Base-by-base conservation (phyloP, 2,113 vertebrate species). In the Pyrgilauda ruficollis region DNA sequence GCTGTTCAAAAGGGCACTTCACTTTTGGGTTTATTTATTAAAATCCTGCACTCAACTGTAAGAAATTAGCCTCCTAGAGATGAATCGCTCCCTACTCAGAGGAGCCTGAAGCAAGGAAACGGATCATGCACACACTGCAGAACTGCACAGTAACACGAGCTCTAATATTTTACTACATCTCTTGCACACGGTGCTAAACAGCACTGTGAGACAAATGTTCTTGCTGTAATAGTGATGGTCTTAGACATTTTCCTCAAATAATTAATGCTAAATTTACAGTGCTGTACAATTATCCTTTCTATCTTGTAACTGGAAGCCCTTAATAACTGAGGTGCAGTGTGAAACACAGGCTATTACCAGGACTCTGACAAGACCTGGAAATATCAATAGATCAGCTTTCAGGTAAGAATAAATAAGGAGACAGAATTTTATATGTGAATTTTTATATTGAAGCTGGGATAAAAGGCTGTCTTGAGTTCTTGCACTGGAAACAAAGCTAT, bases 11-110 rank as follows among this genome's bases (percentile, higher is more conserved):
- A 97, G 89, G 97, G 96, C 95, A 98, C 98, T 98, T 98, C 98
- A 98, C 96, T 98, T 98, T 98, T 97, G 95, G 97, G 97, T 98
- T 98, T 98, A 97, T 98, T 98, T 98, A 98, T 98, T 98, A 98
- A 98, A 98, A 98, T 97, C 95, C 94, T 97, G 96, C 97, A 98
- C 98, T 98, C 97, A 97, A 93, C 97, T 97, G 55, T 84, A 97
- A 97, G 97, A 98, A 98, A 98, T 98, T 98, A 98, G 97, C 97
- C 97, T 98, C 98, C 98, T 98, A 98, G 98, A 98, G 98, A 85
- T 97, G 98, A 98, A 97, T 97, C 97, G 9, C 74, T 98, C 97
- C 97, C 92, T 97, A 85, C 91, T 86, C 79, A 62, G 77, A 82
- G 95, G 89, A 98, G 91, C 81, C 80, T 97, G 94, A 85, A 94